Evolutionary conservation across 2,797 vertebrate species (phyloP).

Genomic region (Holocentrus rufus): DNA sequence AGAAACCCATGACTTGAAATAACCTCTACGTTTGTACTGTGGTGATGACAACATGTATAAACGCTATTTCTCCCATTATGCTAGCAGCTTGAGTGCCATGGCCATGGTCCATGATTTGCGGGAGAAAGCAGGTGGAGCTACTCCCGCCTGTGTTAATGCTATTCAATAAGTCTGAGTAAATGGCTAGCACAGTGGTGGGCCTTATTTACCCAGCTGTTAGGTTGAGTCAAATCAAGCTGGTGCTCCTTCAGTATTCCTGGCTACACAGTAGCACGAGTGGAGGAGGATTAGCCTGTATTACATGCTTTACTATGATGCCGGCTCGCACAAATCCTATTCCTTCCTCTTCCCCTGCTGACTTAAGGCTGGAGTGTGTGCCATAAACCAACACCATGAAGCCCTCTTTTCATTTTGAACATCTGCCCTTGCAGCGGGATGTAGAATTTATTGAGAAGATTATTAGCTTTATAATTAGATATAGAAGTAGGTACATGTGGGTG

Average conservation of each 20-base stretch:
- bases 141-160: constrained; percentile 48
- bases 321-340: constrained; percentile 56
- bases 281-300: constrained; percentile 70
- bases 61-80: constrained; percentile 22
- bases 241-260: constrained; percentile 25
- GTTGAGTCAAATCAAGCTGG: constrained; percentile 44
- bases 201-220: constrained; percentile 62
- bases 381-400: constrained; percentile 34
- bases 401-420: constrained; percentile 3
- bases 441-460: constrained; percentile 42
- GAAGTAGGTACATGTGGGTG: constrained; percentile 32
- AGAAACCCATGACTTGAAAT: too few relatives aligned
- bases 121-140: constrained; percentile 41
- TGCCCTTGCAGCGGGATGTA: constrained; percentile 41
- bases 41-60: neutral
- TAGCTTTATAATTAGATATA: constrained; percentile 59
- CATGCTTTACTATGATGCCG: constrained; percentile 59
- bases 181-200: constrained; percentile 31
- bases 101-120: constrained; percentile 36
- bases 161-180: constrained; percentile 38
- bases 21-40: neutral
- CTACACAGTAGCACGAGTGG: constrained; percentile 44
- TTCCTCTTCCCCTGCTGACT: constrained; percentile 50
- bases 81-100: constrained; percentile 23
- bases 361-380: constrained; percentile 33